A percentile compares a stretch with the other conserved stretches of the same genome.
These are phyloP conservation scores for Avahi laniger DNA, from an alignment of 2,797 vertebrate genomes.

Conservation along the genomic window DNA sequence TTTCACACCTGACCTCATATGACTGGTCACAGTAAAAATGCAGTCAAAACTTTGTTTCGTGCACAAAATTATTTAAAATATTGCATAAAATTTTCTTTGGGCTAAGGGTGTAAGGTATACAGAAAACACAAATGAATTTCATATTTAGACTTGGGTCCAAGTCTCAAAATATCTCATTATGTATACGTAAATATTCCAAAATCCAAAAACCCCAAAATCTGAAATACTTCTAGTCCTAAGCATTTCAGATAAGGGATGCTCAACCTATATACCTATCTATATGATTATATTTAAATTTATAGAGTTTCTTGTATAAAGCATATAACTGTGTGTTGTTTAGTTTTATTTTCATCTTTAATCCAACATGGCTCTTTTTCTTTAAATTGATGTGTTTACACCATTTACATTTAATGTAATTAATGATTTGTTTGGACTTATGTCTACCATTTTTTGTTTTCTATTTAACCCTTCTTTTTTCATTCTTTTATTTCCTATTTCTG, in stretches of 20 bases:
- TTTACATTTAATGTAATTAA: slow-evolving; percentile 10
- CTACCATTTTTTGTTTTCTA: background rate
- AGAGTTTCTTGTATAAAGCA: background rate
- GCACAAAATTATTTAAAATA: background rate
- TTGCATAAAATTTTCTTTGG: background rate
- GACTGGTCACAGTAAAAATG: background rate
- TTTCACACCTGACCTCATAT: background rate
- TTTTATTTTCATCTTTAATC: background rate
- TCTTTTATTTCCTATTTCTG: background rate
- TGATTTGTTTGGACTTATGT: background rate
- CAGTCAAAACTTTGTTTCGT: background rate
- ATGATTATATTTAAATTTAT: slow-evolving; percentile 16
- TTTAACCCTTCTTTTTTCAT: background rate
- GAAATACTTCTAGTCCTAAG: background rate
- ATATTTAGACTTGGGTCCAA: background rate
- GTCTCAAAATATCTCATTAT: background rate
- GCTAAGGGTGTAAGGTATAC: background rate
- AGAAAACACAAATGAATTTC: background rate
- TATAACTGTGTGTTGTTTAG: background rate
- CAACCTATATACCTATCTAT: background rate
- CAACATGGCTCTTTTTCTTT: background rate
- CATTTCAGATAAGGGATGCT: background rate
- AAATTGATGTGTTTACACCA: background rate
- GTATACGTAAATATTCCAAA: background rate
- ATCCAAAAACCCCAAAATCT: background rate